phyloP scores from a whole-genome alignment of 2,113 vertebrate species.

The Calidris pugnax region DNA sequence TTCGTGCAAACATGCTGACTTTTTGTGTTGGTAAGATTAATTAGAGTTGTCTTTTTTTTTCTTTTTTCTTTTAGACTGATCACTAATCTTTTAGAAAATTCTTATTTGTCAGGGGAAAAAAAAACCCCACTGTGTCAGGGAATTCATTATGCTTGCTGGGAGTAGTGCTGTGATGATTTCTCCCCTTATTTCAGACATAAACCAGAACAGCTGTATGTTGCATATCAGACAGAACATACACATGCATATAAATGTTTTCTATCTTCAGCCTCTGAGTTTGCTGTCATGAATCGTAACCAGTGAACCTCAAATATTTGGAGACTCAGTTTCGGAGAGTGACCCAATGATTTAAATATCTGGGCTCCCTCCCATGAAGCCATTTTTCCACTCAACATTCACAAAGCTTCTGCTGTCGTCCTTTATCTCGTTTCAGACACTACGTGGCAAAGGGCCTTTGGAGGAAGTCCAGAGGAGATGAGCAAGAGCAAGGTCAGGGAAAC shows the following conservation, averaged over 20 bases:
- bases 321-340: neutral
- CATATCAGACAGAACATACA: neutral
- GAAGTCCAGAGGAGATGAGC: neutral
- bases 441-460: neutral
- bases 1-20: neutral
- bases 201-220: constrained; percentile 42
- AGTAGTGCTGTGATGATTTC: constrained; percentile 24
- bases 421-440: neutral
- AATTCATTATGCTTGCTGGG: constrained; percentile 32
- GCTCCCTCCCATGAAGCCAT: neutral
- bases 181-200: constrained; percentile 51
- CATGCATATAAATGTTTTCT: constrained; percentile 45
- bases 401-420: neutral
- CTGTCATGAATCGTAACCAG: neutral
- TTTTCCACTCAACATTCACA: neutral
- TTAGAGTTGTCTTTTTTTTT: neutral
- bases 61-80: neutral
- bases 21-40: neutral
- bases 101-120: neutral
- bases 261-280: constrained; percentile 30
- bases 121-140: neutral
- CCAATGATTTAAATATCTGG: neutral
- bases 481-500: neutral
- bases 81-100: constrained; percentile 19
- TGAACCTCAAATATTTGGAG: neutral